Evolutionary conservation across 2,113 vertebrate species (phyloP).

Genomic region (Chamaea fasciata): DNA sequence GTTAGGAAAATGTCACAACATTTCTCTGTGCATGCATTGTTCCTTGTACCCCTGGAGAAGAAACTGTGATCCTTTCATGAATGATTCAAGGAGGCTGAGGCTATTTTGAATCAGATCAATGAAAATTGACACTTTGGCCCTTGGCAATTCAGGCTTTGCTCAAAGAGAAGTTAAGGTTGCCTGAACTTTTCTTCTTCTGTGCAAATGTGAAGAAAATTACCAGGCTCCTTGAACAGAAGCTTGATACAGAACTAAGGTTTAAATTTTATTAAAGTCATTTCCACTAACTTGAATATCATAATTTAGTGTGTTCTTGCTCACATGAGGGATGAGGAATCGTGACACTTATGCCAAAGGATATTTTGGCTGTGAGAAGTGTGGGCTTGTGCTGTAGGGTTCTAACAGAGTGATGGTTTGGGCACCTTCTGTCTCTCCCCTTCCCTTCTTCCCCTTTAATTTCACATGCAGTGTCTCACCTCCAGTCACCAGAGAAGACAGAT

Average conservation of each 20-base stretch:
- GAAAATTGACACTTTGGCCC: background rate
- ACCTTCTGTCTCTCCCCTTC: background rate
- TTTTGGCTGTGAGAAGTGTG: background rate
- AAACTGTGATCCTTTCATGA: background rate
- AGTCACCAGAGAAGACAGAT: background rate
- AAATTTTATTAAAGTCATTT: background rate
- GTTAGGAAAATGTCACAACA: background rate
- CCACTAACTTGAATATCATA: background rate
- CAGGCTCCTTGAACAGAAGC: background rate
- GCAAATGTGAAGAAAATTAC: background rate
- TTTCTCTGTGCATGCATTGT: background rate
- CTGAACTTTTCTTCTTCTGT: background rate
- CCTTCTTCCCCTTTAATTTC: background rate
- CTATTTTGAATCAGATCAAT: conserved; percentile 29
- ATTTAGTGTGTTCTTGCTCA: background rate
- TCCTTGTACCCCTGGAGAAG: background rate
- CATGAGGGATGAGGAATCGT: background rate
- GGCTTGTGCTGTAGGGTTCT: background rate
- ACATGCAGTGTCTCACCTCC: background rate
- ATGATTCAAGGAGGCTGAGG: conserved; percentile 6
- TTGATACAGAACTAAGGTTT: background rate
- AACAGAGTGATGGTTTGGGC: background rate
- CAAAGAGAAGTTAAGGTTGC: background rate
- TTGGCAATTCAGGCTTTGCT: background rate
- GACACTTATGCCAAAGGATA: background rate